phyloP scores from a whole-genome alignment of 2,113 vertebrate species.

The Casuarius casuarius region DNA sequence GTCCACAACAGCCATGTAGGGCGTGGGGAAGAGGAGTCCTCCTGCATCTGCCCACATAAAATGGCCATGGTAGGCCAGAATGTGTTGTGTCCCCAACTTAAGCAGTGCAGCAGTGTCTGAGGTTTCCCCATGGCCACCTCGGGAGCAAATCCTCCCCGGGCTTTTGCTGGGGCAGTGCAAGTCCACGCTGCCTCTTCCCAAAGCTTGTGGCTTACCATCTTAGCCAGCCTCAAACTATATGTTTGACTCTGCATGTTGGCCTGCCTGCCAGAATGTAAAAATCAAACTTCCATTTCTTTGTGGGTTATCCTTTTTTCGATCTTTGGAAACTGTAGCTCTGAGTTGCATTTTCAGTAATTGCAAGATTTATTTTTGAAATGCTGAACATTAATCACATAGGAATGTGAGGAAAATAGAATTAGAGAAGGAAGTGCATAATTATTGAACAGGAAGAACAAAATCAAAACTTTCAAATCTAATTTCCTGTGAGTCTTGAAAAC shows the following conservation, averaged over 20 bases:
- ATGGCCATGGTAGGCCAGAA: accelerated
- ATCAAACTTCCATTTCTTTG: not conserved
- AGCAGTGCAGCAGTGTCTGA: not conserved
- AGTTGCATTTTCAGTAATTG: not conserved
- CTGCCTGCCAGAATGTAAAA: slow-evolving; percentile 10
- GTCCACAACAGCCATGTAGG: not conserved
- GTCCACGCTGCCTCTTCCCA: accelerated
- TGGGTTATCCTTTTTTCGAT: slow-evolving; percentile 15
- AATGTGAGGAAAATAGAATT: not conserved
- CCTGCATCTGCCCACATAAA: not conserved
- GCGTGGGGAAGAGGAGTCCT: not conserved
- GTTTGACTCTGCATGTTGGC: not conserved
- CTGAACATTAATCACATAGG: not conserved
- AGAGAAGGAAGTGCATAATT: not conserved
- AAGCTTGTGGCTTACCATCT: slow-evolving; percentile 8
- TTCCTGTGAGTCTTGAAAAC: slow-evolving; percentile 9
- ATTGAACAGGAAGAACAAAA: slow-evolving; percentile 22
- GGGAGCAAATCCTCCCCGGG: not conserved
- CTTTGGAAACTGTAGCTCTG: not conserved
- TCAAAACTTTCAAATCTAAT: not conserved
- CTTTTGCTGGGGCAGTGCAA: not conserved
- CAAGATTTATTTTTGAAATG: slow-evolving; percentile 31
- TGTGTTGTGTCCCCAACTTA: not conserved
- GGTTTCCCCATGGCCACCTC: not conserved
- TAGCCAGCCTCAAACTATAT: not conserved